Evolutionary conservation across 2,888 invertebrate genomes (phyloP).

Genomic region (Trisateles emortualis): DNA sequence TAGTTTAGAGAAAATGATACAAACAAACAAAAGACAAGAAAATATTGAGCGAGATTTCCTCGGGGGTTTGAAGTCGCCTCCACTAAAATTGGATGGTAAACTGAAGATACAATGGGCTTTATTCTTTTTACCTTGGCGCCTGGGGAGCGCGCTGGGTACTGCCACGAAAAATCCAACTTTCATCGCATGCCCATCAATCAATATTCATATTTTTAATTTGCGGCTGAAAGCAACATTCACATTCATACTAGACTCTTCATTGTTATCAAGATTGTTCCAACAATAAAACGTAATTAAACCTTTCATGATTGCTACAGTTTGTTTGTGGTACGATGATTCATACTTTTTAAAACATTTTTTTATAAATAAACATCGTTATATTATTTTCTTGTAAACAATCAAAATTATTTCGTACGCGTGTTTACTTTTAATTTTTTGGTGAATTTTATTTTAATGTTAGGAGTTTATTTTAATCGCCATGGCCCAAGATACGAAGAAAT

Average conservation of each 20-base stretch:
- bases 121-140: not conserved
- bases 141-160: not conserved
- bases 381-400: constrained; percentile 4
- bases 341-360: constrained; percentile 28
- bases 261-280: not conserved
- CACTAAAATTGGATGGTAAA: constrained; percentile 75
- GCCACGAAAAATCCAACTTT: constrained; percentile 40
- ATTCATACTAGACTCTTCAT: not conserved
- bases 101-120: constrained; percentile 67
- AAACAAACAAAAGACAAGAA: constrained; percentile 66
- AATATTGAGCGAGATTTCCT: constrained; percentile 76
- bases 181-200: constrained; percentile 61
- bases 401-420: constrained; percentile 5
- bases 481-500: constrained; percentile 56
- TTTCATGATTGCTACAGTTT: constrained; percentile 16
- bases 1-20: constrained; percentile 60
- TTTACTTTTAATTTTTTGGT: constrained; percentile 33
- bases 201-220: constrained; percentile 34
- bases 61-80: constrained; percentile 70
- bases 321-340: not conserved
- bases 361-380: not conserved
- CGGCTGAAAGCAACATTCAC: not conserved
- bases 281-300: constrained; percentile 1
- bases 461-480: constrained; percentile 33
- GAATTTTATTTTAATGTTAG: constrained; percentile 38